Percentiles rank a stretch among this genome's conserved stretches.
phyloP scores from a whole-genome alignment of 2,113 vertebrate genomes.

The Ranitomeya variabilis region DNA sequence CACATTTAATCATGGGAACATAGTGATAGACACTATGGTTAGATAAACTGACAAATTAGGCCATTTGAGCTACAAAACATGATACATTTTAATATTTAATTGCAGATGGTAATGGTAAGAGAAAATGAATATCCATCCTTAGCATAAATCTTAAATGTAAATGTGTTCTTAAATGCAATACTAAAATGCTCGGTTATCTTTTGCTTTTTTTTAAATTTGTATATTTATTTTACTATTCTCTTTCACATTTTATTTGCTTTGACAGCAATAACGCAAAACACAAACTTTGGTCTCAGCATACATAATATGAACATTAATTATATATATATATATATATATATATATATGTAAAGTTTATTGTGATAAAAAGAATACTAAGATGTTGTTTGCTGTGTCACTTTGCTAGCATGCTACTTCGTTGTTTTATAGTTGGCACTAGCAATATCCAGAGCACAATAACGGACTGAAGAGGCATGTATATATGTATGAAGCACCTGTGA shows the following conservation, averaged over 20 bases:
- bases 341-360: not conserved
- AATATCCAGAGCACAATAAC: not conserved
- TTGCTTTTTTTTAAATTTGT: not conserved
- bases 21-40: slow-evolving; percentile 78
- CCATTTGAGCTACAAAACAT: slow-evolving; percentile 62
- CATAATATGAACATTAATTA: not conserved
- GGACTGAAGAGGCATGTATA: not conserved
- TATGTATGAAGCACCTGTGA: not conserved
- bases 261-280: not conserved
- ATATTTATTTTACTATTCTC: not conserved
- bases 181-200: no score
- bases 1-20: slow-evolving; percentile 78
- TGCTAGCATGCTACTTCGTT: not conserved
- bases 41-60: slow-evolving; percentile 73
- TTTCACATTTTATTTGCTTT: not conserved
- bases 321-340: not conserved
- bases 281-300: not conserved
- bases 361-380: no score
- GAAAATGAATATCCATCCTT: not conserved
- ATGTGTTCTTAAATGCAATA: not conserved
- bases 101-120: not conserved
- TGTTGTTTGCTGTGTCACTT: not conserved
- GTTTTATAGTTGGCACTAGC: not conserved
- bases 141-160: not conserved
- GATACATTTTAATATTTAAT: slow-evolving; percentile 61